These are phyloP conservation scores for Sesia bembeciformis DNA, from an alignment of 2,888 invertebrate genomes.

Conservation along the genomic window DNA sequence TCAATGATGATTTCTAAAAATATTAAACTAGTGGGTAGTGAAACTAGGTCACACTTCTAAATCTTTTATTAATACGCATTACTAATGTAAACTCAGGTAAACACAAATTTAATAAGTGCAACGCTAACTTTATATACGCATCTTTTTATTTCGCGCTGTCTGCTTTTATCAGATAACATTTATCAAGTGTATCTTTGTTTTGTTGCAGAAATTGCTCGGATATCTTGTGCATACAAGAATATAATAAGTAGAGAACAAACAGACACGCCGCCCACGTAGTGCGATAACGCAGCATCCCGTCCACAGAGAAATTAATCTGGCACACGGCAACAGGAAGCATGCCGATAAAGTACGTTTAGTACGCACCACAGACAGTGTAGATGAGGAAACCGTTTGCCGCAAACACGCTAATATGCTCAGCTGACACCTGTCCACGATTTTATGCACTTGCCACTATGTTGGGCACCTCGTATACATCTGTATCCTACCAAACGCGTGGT, in stretches of 20 bases:
- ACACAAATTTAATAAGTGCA: neutral
- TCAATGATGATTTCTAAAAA: too few species aligned
- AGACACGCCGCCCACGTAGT: constrained; percentile 53
- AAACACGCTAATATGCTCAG: constrained; percentile 43
- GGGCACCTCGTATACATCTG: neutral
- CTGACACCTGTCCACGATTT: constrained; percentile 35
- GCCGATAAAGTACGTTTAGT: constrained; percentile 35
- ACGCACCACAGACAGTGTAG: constrained; percentile 17
- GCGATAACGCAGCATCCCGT: constrained; percentile 58
- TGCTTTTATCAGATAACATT: constrained; percentile 24
- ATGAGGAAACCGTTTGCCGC: constrained; percentile 18
- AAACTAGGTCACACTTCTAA: constrained; percentile 6
- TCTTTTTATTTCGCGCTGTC: neutral
- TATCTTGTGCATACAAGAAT: constrained; percentile 65
- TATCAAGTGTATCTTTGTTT: constrained; percentile 35
- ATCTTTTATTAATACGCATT: neutral
- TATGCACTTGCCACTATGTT: neutral
- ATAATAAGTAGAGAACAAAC: constrained; percentile 59
- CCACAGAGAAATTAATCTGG: constrained; percentile 63
- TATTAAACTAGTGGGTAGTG: too few species aligned
- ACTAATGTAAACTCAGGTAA: neutral
- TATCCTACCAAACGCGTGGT: constrained; percentile 8
- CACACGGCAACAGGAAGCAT: constrained; percentile 58
- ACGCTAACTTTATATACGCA: neutral
- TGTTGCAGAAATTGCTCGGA: constrained; percentile 66